Evolutionary conservation across 2,797 vertebrate species (phyloP).

Genomic region (Staurois parvus): DNA sequence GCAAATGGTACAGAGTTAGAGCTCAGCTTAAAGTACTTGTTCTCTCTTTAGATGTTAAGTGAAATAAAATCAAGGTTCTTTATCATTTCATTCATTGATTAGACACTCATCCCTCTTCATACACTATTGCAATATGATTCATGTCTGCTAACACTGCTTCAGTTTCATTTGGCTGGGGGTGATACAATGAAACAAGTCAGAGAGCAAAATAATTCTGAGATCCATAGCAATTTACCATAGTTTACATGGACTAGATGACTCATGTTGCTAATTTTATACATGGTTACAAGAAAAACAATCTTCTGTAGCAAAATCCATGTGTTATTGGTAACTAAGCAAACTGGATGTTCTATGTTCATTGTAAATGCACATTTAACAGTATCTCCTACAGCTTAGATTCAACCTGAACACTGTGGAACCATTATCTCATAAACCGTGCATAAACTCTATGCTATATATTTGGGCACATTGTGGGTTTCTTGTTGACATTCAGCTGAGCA

Average conservation of each 20-base stretch:
- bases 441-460: neutral
- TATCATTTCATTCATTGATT: constrained; percentile 7
- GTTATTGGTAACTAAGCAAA: constrained; percentile 59
- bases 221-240: constrained; percentile 54
- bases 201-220: constrained; percentile 50
- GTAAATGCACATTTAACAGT: constrained; percentile 20
- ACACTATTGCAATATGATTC: constrained; percentile 19
- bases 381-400: constrained; percentile 20
- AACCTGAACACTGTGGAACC: neutral
- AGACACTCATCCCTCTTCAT: neutral
- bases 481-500: constrained; percentile 24
- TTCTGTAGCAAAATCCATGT: constrained; percentile 50
- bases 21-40: neutral
- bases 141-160: constrained; percentile 13
- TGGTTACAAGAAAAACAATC: constrained; percentile 56
- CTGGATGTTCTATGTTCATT: constrained; percentile 25
- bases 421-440: constrained; percentile 9
- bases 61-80: neutral
- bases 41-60: neutral
- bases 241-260: constrained; percentile 55
- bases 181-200: constrained; percentile 53
- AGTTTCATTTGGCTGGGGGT: constrained; percentile 35
- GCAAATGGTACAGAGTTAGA: neutral
- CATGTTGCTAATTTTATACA: constrained; percentile 59
- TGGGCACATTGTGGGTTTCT: neutral